phyloP scores from a whole-genome alignment of 2,797 vertebrate genomes.

The Myotis findleyi region DNA sequence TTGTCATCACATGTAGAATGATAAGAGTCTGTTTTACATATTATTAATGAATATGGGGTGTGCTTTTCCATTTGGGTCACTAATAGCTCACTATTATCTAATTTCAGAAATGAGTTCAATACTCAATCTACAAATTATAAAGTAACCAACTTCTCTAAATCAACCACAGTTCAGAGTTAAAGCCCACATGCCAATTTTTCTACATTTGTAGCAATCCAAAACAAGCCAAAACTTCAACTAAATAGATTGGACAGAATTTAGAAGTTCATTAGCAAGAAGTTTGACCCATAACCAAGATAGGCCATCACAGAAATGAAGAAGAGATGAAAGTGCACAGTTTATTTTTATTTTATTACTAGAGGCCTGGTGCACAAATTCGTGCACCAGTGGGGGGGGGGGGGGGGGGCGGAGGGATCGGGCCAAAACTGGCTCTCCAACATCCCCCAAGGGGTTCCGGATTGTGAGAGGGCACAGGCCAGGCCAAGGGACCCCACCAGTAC shows the following conservation, averaged over 20 bases:
- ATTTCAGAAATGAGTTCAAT: conserved; percentile 76
- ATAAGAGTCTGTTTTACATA: conserved; percentile 72
- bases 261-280: conserved; percentile 26
- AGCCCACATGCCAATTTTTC: not conserved
- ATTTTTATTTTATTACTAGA: too few relatives aligned
- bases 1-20: conserved; percentile 70
- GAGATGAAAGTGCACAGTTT: not conserved
- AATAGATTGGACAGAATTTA: conserved; percentile 25
- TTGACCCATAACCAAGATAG: not conserved
- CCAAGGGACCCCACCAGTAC: too few relatives aligned
- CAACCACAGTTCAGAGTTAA: conserved; percentile 13
- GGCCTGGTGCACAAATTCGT: too few relatives aligned
- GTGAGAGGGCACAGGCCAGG: too few relatives aligned
- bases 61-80: conserved; percentile 74
- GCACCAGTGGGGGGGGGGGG: too few relatives aligned
- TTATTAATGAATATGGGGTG: conserved; percentile 62
- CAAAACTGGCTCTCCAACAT: too few relatives aligned
- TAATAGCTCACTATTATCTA: conserved; percentile 64
- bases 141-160: conserved; percentile 26
- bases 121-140: conserved; percentile 52
- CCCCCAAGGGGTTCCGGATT: too few relatives aligned
- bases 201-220: conserved; percentile 14
- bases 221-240: not conserved
- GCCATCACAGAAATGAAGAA: not conserved
- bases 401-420: too few relatives aligned